Conservation (phyloP, 2,888 invertebrate species). For the Xestia ashworthii region DNA sequence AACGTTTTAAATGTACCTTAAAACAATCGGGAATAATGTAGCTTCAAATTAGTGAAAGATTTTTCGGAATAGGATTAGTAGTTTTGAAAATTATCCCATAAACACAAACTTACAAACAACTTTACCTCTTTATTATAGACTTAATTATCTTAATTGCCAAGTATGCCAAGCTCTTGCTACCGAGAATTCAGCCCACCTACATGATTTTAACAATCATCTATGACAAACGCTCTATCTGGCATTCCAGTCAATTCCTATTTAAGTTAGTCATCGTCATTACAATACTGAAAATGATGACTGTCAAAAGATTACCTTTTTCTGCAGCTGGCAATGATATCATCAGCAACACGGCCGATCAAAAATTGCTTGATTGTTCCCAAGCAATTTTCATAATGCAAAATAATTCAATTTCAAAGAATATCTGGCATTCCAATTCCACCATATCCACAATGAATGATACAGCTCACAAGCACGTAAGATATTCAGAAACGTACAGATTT, state of each 20-base stretch:
- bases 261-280: slow-evolving; percentile 18
- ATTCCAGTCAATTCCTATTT: slow-evolving; percentile 4
- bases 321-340: slow-evolving; percentile 19
- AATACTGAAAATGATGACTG: slow-evolving; percentile 21
- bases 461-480: slow-evolving; percentile 68
- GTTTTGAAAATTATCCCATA: too few relatives aligned
- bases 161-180: not conserved
- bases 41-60: too few relatives aligned
- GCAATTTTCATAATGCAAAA: slow-evolving; percentile 17
- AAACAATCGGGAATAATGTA: too few relatives aligned
- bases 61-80: too few relatives aligned
- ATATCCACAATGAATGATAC: slow-evolving; percentile 13
- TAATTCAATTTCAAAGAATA: slow-evolving; percentile 24
- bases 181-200: not conserved
- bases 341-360: not conserved
- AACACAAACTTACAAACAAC: too few relatives aligned
- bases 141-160: not conserved
- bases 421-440: slow-evolving; percentile 35
- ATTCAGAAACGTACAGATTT: slow-evolving; percentile 83
- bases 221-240: not conserved
- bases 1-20: too few relatives aligned
- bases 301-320: not conserved
- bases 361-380: slow-evolving; percentile 10
- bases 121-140: not conserved
- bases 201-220: not conserved